Evolutionary conservation across 2,797 vertebrate species (phyloP), one percentile per base, ranked within the genome.

Genomic region (Tinamus major): DNA sequence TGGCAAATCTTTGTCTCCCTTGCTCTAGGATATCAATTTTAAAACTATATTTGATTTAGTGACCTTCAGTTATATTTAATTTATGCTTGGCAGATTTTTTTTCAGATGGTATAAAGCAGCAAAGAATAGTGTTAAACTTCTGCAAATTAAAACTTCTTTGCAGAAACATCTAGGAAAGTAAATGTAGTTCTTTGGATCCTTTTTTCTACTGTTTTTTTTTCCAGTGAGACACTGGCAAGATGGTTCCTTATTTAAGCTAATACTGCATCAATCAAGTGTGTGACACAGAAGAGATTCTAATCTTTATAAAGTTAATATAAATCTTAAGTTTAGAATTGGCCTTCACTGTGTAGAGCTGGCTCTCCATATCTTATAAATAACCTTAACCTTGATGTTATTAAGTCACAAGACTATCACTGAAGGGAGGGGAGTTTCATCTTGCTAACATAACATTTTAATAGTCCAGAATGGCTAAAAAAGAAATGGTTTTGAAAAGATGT

Each of bases 11-110:
- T 83, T 72, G 71, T 15, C 12, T 72, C 84, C 94, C 27, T 84
- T 23, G 82, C n/a, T 80, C 58, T 79, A 48, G 56, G 48, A 74
- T 92, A 95, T 68, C 53, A 85, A 1, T 92, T 92, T 61, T 82
- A 84, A 85, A 79, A 93, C 70, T 1, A 0, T 79, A 77, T 85
- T 87, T 64, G 55, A 79, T 88, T 79, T 18, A n/a, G 56, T 82
- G 68, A 44, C 64, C 79, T 92, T 90, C 82, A 69, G 27, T 77
- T 87, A 61, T 79, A 13, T 92, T 95, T 92, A 79, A 74, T 46
- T 70, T 94, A 67, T 56, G n/a, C 71, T 44, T 75, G 39, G 27
- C 77, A 90, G 69, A 83, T 93, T 85, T 91, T 56, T 85, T 56
- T 90, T 85, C 44, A 87, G 42, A 29, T 44, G 18, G 33, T 90